These are phyloP conservation scores for Ranitomeya variabilis DNA, from an alignment of 2,113 vertebrate species.

Conservation along the genomic window DNA sequence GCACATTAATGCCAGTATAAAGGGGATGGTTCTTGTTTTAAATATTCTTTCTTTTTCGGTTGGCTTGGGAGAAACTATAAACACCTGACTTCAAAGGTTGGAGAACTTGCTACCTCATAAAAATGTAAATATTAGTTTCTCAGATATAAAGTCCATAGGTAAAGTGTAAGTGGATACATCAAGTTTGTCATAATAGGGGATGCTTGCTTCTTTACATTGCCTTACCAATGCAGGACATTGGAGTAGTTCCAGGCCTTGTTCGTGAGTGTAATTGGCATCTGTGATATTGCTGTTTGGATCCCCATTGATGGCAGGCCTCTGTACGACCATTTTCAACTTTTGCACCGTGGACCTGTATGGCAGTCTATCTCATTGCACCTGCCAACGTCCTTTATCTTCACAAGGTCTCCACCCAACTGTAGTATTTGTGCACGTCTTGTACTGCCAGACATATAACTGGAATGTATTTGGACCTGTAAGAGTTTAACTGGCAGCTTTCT, in stretches of 20 bases:
- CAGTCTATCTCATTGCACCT: too few species aligned
- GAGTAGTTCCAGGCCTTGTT: background rate
- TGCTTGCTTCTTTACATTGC: background rate
- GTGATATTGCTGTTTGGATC: background rate
- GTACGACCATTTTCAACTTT: background rate
- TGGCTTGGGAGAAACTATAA: constrained; percentile 62
- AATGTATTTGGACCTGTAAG: too few species aligned
- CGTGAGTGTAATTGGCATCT: background rate
- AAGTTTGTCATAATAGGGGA: background rate
- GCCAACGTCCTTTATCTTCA: too few species aligned
- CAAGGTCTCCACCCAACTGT: background rate
- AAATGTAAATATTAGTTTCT: constrained; percentile 65
- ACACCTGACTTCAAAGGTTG: constrained; percentile 68
- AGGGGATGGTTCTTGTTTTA: constrained; percentile 64
- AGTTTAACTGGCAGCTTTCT: background rate
- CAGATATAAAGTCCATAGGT: constrained; percentile 61
- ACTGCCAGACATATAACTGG: background rate
- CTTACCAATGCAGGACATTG: background rate
- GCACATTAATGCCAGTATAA: constrained; percentile 60
- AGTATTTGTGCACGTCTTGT: background rate
- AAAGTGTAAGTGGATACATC: constrained; percentile 33
- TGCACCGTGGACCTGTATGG: too few species aligned
- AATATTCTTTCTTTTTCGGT: constrained; percentile 61
- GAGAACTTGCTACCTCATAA: constrained; percentile 66
- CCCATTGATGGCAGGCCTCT: too few species aligned